Evolutionary conservation across 2,113 vertebrate species (phyloP).

Genomic region (Campylomormyrus numenius): DNA sequence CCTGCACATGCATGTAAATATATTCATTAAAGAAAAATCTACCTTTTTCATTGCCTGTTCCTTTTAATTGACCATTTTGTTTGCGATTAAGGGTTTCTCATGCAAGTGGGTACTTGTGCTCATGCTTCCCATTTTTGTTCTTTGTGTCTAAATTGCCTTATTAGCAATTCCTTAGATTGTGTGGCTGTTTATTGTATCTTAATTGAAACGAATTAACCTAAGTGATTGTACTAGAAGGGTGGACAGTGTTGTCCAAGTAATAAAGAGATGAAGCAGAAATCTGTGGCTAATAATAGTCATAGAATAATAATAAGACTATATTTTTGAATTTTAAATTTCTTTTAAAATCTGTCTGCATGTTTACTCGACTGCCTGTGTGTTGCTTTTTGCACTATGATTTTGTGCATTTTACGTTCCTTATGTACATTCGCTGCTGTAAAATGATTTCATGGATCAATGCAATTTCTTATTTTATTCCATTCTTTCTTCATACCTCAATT

Average conservation of each 20-base stretch:
- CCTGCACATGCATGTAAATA: neutral
- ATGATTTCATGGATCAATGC: neutral
- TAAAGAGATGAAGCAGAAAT: constrained; percentile 43
- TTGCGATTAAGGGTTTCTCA: neutral
- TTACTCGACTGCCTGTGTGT: neutral
- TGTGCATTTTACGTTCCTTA: neutral
- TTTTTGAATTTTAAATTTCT: neutral
- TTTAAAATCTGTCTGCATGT: neutral
- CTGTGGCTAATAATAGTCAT: constrained; percentile 53
- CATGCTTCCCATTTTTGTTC: constrained; percentile 47
- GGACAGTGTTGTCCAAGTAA: constrained; percentile 56
- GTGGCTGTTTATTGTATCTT: constrained; percentile 51
- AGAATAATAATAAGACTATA: constrained; percentile 25
- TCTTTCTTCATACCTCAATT: neutral
- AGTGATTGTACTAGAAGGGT: constrained; percentile 55
- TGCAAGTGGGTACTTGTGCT: neutral
- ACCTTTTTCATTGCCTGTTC: neutral
- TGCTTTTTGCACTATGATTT: neutral
- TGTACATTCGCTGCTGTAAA: neutral
- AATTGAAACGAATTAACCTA: constrained; percentile 64
- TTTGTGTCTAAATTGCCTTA: constrained; percentile 54
- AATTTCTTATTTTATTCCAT: neutral
- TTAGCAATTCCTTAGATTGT: constrained; percentile 62
- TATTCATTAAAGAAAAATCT: neutral
- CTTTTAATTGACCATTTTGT: neutral